Base-by-base conservation (phyloP, 2,113 vertebrate genomes). In the Butorides virescens region DNA sequence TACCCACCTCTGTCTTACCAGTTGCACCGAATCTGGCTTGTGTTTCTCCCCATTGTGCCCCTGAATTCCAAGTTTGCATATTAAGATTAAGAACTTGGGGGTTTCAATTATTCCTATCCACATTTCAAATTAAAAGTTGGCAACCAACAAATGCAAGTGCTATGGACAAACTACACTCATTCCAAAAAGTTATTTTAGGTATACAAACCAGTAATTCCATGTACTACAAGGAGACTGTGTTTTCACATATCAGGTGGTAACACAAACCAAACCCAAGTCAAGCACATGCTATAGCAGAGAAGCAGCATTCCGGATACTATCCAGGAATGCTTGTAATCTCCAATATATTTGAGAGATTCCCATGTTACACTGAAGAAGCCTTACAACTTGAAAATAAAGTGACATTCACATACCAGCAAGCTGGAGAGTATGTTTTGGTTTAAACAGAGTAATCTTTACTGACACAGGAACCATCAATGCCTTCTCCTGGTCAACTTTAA, bases 41-140 rank as follows among this genome's bases (percentile, higher is more conserved):
- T 18, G 10, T 81, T 88, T 67, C 55, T 76, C 15, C 22, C 23
- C 6, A 15, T 1, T 0, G 0, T 4, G 4, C 13, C 14, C 44
- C 36, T 21, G 10, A 77, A 91, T 22, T 81, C 22, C 36, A 77
- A 32, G 22, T 75, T 0, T 47, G 6, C n/a, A 16, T 13, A 62
- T 37, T 4, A 75, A 36, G 32, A 72, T 2, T 63, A n/a, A 59
- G 26, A 75, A 37, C 55, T 20, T 63, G 4, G 11, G 5, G 15
- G 1, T 50, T 82, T 76, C 1, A 2, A 59, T 71, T 65, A 77
- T 70, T 74, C 9, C 14, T 10, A 37, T 21, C 5, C 34, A 84
- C 7, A 70, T 11, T 61, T 74, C 42, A 72, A 88, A 75, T 30
- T 44, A 78, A 29, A 65, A 82, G 6, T 36, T 61, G 8, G 9